Evolutionary conservation across 2,113 vertebrate genomes (phyloP).

Genomic region (Varanus komodoensis): DNA sequence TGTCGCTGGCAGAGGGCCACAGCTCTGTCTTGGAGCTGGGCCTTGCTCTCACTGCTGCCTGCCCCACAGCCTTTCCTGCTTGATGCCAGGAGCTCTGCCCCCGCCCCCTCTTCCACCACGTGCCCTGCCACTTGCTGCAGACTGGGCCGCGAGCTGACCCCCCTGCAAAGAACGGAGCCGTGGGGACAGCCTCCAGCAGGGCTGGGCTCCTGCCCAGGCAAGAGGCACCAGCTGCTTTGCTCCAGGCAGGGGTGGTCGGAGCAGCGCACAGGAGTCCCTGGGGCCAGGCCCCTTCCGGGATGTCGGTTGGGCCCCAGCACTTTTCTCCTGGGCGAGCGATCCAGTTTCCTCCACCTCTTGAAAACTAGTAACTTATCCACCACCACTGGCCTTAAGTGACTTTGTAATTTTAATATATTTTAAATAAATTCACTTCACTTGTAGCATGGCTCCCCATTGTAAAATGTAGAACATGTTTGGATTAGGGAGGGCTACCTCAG

Average conservation of each 20-base stretch:
- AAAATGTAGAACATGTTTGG: too few relatives aligned
- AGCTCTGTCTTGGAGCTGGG: background rate
- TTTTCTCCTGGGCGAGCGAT: fast-evolving
- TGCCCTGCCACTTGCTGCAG: background rate
- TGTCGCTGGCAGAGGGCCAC: background rate
- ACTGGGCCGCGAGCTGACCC: too few relatives aligned
- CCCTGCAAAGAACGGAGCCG: background rate
- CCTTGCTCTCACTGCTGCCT: background rate
- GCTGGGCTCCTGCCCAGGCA: background rate
- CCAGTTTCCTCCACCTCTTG: background rate
- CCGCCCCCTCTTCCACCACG: background rate
- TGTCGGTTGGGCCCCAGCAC: too few relatives aligned
- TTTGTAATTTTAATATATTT: conserved; percentile 3
- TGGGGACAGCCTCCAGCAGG: too few relatives aligned
- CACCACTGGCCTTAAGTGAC: too few relatives aligned
- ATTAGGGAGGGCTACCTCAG: background rate
- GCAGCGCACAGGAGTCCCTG: background rate
- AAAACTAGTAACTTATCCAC: background rate
- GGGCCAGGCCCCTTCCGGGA: background rate
- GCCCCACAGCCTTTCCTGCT: too few relatives aligned
- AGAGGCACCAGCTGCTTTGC: background rate
- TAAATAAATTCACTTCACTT: background rate
- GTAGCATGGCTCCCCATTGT: background rate
- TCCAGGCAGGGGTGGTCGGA: background rate
- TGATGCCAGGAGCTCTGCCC: too few relatives aligned